These are phyloP conservation scores for Tachina lurida DNA, from an alignment of 2,888 invertebrate species.

Conservation along the genomic window DNA sequence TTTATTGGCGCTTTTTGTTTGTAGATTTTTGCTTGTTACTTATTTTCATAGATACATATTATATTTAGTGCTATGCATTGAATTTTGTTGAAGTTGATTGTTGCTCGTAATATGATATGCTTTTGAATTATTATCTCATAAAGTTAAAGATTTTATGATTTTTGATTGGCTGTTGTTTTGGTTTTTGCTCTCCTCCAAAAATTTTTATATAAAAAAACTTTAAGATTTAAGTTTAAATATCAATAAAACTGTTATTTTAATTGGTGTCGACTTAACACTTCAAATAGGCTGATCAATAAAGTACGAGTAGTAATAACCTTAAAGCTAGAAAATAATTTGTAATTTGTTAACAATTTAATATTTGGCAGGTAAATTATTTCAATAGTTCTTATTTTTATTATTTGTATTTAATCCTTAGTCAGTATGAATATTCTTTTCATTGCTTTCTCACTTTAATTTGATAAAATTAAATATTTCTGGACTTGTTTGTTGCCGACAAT, in stretches of 20 bases:
- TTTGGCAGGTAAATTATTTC: neutral
- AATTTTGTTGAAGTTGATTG: constrained; percentile 41
- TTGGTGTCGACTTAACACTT: constrained; percentile 60
- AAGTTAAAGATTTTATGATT: constrained; percentile 58
- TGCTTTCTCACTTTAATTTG: too few species aligned
- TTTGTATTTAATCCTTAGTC: too few species aligned
- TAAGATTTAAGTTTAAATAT: constrained; percentile 51
- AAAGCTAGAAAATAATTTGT: constrained; percentile 13
- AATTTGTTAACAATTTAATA: constrained; percentile 16
- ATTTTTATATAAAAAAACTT: constrained; percentile 15
- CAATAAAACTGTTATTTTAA: constrained; percentile 59
- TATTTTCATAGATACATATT: constrained; percentile 27
- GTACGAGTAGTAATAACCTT: constrained; percentile 8
- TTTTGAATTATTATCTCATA: constrained; percentile 65
- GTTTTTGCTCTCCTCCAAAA: constrained; percentile 8
- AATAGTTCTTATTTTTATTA: too few species aligned
- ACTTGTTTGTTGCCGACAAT: too few species aligned
- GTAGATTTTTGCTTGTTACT: constrained; percentile 28
- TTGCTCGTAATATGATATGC: constrained; percentile 63
- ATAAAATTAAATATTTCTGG: too few species aligned
- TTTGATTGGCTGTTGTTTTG: constrained; percentile 29
- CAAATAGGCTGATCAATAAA: constrained; percentile 38
- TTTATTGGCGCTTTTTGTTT: constrained; percentile 52
- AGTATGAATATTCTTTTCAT: too few species aligned
- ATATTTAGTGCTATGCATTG: neutral